These are phyloP conservation scores for Lepidocyrtinus sp. DNA, from an alignment of 2,888 invertebrate species.

Conservation along the genomic window DNA sequence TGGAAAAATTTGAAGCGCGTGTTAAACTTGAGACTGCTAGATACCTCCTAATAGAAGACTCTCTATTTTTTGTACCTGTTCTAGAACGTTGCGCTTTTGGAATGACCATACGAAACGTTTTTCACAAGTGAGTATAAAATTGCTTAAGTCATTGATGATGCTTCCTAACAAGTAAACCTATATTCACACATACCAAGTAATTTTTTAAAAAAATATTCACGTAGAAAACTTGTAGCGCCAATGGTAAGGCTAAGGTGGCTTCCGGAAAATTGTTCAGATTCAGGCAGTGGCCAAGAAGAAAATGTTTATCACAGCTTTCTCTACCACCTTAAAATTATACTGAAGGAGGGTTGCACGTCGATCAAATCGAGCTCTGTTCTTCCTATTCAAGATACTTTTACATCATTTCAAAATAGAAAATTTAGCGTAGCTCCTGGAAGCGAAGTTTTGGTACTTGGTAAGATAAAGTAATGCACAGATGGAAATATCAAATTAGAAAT, in stretches of 20 bases:
- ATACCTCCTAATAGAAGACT: constrained; percentile 27
- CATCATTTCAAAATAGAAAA: neutral
- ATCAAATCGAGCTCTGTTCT: neutral
- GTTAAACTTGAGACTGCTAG: neutral
- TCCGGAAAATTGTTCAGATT: neutral
- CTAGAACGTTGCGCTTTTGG: constrained; percentile 58
- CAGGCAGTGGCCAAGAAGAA: neutral
- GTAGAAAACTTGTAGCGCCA: constrained; percentile 20
- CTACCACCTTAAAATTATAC: constrained; percentile 29
- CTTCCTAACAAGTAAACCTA: neutral
- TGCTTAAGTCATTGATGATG: neutral
- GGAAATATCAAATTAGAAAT: no score
- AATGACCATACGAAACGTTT: constrained; percentile 42
- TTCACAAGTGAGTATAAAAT: constrained; percentile 29
- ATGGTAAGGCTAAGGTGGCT: constrained; percentile 9
- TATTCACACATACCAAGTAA: neutral
- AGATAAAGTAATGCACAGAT: no score
- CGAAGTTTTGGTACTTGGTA: constrained; percentile 48
- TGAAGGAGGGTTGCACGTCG: no score
- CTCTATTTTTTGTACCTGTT: constrained; percentile 49
- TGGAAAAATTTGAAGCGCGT: constrained; percentile 23
- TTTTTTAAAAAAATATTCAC: neutral
- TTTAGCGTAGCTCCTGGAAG: constrained; percentile 39
- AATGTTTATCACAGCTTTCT: constrained; percentile 22
- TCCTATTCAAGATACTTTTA: constrained; percentile 22